A percentile compares a stretch with the other conserved stretches of the same genome.
Conservation (phyloP, 2,888 invertebrate species). For the Nomada goodeniana region DNA sequence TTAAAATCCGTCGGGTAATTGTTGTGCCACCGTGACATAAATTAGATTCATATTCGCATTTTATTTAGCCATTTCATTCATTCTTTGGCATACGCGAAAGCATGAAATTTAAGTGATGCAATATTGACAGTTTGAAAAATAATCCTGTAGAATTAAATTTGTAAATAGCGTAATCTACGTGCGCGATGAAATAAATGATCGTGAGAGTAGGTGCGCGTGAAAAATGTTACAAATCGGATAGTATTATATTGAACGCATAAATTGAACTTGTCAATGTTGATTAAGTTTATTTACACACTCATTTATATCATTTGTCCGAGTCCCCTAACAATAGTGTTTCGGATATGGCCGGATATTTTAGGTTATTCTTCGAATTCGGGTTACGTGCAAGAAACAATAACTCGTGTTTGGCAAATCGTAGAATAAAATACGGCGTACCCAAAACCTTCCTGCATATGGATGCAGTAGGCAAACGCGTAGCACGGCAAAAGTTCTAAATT, state of each 20-base stretch:
- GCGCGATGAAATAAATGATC: not conserved
- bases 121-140: not conserved
- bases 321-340: not conserved
- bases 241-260: no score
- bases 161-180: no score
- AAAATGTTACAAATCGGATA: no score
- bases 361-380: not conserved
- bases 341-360: not conserved
- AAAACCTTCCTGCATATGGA: not conserved
- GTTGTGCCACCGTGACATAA: not conserved
- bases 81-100: not conserved
- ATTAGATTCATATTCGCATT: no score
- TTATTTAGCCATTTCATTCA: not conserved
- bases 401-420: not conserved
- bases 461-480: not conserved
- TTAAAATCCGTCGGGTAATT: conserved; percentile 15
- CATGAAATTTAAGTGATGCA: not conserved
- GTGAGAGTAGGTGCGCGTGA: not conserved
- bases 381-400: not conserved
- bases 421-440: conserved; percentile 17
- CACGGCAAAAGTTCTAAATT: conserved; percentile 6
- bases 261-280: no score
- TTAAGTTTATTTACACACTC: no score
- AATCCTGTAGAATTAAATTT: no score
- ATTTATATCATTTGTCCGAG: not conserved